Percentiles rank a stretch among this genome's conserved stretches.
These are phyloP conservation scores for Perizoma affinitatum DNA, from an alignment of 2,888 invertebrate genomes.

Conservation along the genomic window DNA sequence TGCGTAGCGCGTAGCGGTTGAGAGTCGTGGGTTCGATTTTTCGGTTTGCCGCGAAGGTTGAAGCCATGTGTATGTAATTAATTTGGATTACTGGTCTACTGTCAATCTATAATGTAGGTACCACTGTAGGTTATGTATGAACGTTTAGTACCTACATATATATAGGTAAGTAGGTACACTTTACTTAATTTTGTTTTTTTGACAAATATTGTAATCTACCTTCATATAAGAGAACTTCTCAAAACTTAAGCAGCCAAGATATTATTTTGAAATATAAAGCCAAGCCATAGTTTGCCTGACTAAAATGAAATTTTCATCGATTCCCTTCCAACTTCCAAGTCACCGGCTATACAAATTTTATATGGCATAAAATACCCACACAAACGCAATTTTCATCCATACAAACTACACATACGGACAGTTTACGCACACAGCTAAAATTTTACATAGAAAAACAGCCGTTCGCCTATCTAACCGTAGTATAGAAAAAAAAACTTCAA, in stretches of 20 bases:
- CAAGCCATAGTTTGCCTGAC: slow-evolving; percentile 27
- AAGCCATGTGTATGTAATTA: no score
- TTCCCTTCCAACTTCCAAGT: slow-evolving; percentile 58
- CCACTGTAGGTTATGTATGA: no score
- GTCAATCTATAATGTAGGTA: no score
- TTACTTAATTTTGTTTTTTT: no score
- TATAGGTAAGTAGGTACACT: no score
- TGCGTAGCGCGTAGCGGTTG: neutral
- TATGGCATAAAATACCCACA: slow-evolving; percentile 58
- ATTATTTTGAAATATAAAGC: slow-evolving; percentile 3
- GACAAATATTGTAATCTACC: no score
- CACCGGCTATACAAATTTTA: slow-evolving; percentile 73
- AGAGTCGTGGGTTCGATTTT: neutral
- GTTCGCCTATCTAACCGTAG: slow-evolving; percentile 63
- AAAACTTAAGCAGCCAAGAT: slow-evolving; percentile 17
- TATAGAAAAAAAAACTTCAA: slow-evolving; percentile 79
- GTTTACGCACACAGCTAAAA: slow-evolving; percentile 64
- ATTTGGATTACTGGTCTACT: no score
- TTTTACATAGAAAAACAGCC: slow-evolving; percentile 80
- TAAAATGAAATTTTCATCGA: slow-evolving; percentile 69
- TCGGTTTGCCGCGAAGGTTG: neutral
- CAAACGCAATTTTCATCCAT: slow-evolving; percentile 59
- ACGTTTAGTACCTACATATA: no score
- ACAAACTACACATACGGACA: slow-evolving; percentile 77
- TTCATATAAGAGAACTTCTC: slow-evolving; percentile 2